Evolutionary conservation across 2,888 invertebrate genomes (phyloP), one percentile per base, ranked within the genome.

Genomic region (Gasteruption jaculator): DNA sequence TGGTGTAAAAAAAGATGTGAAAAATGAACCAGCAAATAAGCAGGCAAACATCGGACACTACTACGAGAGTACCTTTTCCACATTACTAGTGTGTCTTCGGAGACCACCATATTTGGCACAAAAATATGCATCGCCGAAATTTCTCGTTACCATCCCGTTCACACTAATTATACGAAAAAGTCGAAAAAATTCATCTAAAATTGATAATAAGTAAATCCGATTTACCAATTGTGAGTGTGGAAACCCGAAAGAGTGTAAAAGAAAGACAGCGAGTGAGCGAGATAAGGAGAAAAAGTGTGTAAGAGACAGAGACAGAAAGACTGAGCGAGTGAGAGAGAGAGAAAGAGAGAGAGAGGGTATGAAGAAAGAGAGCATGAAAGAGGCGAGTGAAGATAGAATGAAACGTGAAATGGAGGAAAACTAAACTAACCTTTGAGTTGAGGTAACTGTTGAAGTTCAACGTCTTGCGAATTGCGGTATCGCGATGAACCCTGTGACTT

Each of bases 401-500:
- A 6, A 5, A 15, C 20, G 33, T 11, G 10, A 4, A 20, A 20
- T 14, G 18, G 5, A 6, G 2, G 3, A 12, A 25, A 12, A 53
- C 7, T 33, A 21, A 39, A 72, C 79, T 72, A 69, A 97, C 97
- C 97, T 91, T 96, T 97, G 62, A 99, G 82, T 68, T 89, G 83
- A 61, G 97, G 95, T 74, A 99, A 81, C 71, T 91, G 91, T 74
- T 91, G 91, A 59, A 99, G 79, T 76, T 99, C 97, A 63, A 95
- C 92, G 75, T 96, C 95, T 76, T 93, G 93, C 68, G 94, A 93
- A 73, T 94, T 93, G 73, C 96, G 86, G 77, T 97, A 99, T 67
- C 97, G 85, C 55, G 97, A 97, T 64, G 96, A 96, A 65, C 97
- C 97, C 78, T 97, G 96, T 72, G 95, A 94, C 77, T 93, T 91